Percentiles rank a stretch among this genome's conserved stretches.
phyloP scores from a whole-genome alignment of 1,140 invertebrate species.

The Bombyx mori region ASM3026992v2 NC_085112.1:7985001-7985500 shows the following conservation, averaged over 20 bases:
- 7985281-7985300: constrained; percentile 37
- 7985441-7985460: constrained; percentile 36
- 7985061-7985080: constrained; percentile 19
- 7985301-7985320: constrained; percentile 29
- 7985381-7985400: constrained; percentile 13
- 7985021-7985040: too few relatives aligned
- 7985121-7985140: constrained; percentile 11
- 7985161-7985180: background rate
- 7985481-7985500: too few relatives aligned
- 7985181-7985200: constrained; percentile 20
- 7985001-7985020: too few relatives aligned
- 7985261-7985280: constrained; percentile 44
- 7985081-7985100: constrained; percentile 45
- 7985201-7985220: constrained; percentile 28
- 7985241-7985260: constrained; percentile 57
- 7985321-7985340: constrained; percentile 24
- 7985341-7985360: constrained; percentile 13
- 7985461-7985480: too few relatives aligned
- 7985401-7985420: constrained; percentile 39
- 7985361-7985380: constrained; percentile 12
- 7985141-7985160: background rate
- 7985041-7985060: background rate
- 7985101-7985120: constrained; percentile 19
- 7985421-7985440: constrained; percentile 51
- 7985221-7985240: constrained; percentile 44